Evolutionary conservation across 2,888 invertebrate species (phyloP).

Genomic region (Melolontha melolontha): DNA sequence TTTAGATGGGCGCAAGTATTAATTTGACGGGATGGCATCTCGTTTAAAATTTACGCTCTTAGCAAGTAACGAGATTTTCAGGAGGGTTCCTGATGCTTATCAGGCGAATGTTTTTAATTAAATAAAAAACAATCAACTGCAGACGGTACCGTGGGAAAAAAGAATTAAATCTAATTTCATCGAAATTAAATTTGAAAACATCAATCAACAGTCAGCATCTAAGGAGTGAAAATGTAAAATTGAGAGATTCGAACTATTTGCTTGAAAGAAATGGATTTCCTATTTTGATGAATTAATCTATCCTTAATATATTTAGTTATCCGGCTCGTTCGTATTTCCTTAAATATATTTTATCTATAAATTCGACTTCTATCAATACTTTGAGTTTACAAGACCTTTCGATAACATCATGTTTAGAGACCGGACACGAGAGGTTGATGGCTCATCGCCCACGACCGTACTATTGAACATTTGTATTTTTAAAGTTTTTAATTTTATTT

Average conservation of each 20-base stretch:
- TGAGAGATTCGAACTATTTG: not conserved
- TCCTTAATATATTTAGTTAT: too few relatives aligned
- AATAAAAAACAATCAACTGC: slow-evolving; percentile 35
- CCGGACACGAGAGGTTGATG: too few relatives aligned
- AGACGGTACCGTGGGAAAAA: slow-evolving; percentile 13
- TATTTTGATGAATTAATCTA: too few relatives aligned
- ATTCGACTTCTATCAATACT: too few relatives aligned
- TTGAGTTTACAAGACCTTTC: too few relatives aligned
- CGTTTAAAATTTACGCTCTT: slow-evolving; percentile 25
- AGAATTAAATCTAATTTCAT: slow-evolving; percentile 31
- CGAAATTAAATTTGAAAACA: slow-evolving; percentile 23
- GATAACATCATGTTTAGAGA: too few relatives aligned
- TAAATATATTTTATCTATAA: too few relatives aligned
- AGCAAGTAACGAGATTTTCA: slow-evolving; percentile 27
- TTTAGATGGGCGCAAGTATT: slow-evolving; percentile 12
- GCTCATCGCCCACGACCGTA: too few relatives aligned
- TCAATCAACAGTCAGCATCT: slow-evolving; percentile 12
- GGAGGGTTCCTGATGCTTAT: slow-evolving; percentile 20
- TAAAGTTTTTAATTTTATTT: too few relatives aligned
- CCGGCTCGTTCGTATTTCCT: too few relatives aligned
- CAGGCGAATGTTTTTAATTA: slow-evolving; percentile 34
- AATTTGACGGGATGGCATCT: slow-evolving; percentile 22
- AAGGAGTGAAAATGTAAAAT: slow-evolving; percentile 8
- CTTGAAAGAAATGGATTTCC: too few relatives aligned
- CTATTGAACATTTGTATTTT: too few relatives aligned